A percentile compares a stretch with the other conserved stretches of the same genome.
phyloP scores from a whole-genome alignment of 2,113 vertebrate species.

The Equus przewalskii region DNA sequence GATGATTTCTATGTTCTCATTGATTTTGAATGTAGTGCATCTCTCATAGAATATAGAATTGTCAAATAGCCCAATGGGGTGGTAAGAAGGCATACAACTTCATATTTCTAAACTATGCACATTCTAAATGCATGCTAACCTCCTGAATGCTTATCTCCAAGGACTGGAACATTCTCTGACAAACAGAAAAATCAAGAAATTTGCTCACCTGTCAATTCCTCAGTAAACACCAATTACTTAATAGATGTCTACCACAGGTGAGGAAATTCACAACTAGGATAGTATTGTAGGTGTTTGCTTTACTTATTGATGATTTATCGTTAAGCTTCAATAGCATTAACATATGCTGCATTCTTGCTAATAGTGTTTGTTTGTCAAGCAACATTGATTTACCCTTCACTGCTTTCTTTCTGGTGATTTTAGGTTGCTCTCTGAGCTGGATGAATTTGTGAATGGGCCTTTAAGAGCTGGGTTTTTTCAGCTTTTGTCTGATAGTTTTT shows the following conservation, averaged over 20 bases:
- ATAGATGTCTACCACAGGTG: not conserved
- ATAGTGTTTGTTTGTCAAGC: conserved; percentile 52
- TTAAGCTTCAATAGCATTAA: conserved; percentile 24
- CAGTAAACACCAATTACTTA: not conserved
- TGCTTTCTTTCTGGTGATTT: not conserved
- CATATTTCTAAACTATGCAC: not conserved
- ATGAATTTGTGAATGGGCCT: no score
- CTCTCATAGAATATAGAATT: not conserved
- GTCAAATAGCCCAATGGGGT: not conserved
- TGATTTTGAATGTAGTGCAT: not conserved
- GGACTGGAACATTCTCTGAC: conserved; percentile 10
- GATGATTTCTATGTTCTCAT: not conserved
- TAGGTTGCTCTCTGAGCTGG: no score
- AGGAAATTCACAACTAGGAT: conserved; percentile 11
- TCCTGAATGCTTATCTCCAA: not conserved
- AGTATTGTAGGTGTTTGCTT: not conserved
- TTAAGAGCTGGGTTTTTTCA: no score
- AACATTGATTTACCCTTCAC: conserved; percentile 57
- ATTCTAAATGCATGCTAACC: not conserved
- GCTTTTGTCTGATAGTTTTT: no score
- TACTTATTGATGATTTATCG: conserved; percentile 22
- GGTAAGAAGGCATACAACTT: not conserved
- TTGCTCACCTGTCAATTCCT: not conserved
- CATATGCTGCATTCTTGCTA: conserved; percentile 9
- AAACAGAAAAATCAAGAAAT: conserved; percentile 15